These are phyloP conservation scores for Edolisoma coerulescens DNA, from an alignment of 2,113 vertebrate genomes.

Conservation along the genomic window DNA sequence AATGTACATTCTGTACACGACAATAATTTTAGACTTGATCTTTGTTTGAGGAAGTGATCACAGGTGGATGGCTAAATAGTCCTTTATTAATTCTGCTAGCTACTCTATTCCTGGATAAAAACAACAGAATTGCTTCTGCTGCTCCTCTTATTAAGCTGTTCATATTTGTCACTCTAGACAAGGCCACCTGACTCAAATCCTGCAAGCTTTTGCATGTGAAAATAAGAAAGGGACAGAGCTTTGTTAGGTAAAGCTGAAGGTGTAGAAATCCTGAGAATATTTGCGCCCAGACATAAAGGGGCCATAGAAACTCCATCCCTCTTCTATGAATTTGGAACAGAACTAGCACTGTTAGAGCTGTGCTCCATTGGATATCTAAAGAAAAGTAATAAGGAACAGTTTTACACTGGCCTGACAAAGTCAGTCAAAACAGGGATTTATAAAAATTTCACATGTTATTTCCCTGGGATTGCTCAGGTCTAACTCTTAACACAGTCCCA, in stretches of 20 bases:
- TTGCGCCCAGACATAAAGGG: background rate
- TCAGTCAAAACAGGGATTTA: background rate
- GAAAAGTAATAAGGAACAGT: background rate
- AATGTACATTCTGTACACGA: background rate
- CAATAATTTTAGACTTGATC: background rate
- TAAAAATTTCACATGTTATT: background rate
- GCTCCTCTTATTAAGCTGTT: background rate
- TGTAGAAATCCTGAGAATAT: background rate
- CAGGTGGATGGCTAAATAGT: background rate
- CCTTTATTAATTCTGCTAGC: background rate
- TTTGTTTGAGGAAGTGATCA: conserved; percentile 15
- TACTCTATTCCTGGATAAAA: background rate
- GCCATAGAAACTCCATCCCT: background rate
- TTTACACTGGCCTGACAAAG: background rate
- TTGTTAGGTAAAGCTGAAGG: background rate
- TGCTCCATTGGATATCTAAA: background rate
- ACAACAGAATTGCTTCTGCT: background rate
- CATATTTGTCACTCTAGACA: background rate
- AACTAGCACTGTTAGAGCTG: background rate
- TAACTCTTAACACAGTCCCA: background rate
- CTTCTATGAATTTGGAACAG: background rate
- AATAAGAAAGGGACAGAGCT: conserved; percentile 5
- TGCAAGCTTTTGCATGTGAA: background rate
- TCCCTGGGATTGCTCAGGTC: background rate
- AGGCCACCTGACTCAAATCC: background rate